A percentile compares a stretch with the other conserved stretches of the same genome.
Evolutionary conservation across 2,888 invertebrate genomes (phyloP).

Genomic region (Scaptomyza tumidula): DNA sequence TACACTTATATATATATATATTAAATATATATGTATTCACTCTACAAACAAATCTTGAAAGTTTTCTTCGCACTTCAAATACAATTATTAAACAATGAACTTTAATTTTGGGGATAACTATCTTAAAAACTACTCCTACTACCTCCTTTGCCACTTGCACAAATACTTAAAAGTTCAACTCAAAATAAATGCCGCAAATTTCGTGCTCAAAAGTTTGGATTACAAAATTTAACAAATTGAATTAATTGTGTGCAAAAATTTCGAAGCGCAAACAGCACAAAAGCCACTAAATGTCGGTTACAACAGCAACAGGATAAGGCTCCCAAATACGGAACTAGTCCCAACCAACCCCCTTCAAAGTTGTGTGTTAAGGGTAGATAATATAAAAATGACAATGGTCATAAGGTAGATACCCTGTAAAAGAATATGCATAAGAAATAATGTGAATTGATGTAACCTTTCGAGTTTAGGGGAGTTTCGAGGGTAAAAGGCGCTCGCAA

Average conservation of each 20-base stretch:
- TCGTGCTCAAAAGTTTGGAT: constrained; percentile 36
- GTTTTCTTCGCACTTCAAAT: too few relatives aligned
- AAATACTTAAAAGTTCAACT: constrained; percentile 12
- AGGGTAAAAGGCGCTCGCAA: constrained; percentile 15
- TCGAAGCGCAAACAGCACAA: constrained; percentile 43
- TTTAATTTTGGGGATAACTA: constrained; percentile 11
- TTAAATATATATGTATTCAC: too few relatives aligned
- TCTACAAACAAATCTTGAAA: too few relatives aligned
- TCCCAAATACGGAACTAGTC: not conserved
- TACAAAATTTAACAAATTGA: constrained; percentile 58
- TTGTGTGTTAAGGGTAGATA: constrained; percentile 21
- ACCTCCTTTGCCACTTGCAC: constrained; percentile 13
- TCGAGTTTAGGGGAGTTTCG: not conserved
- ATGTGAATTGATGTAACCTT: not conserved
- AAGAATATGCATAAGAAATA: too few relatives aligned
- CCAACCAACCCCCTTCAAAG: constrained; percentile 24
- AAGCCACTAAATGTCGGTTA: constrained; percentile 62
- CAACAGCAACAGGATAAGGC: constrained; percentile 17
- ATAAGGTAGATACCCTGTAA: constrained; percentile 22
- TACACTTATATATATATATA: too few relatives aligned
- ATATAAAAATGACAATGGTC: not conserved
- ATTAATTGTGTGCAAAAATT: constrained; percentile 65
- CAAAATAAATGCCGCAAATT: constrained; percentile 25
- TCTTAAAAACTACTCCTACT: constrained; percentile 1
- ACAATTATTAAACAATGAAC: not conserved